Evolutionary conservation across 2,888 invertebrate species (phyloP).

Genomic region (Calameuta idolon): DNA sequence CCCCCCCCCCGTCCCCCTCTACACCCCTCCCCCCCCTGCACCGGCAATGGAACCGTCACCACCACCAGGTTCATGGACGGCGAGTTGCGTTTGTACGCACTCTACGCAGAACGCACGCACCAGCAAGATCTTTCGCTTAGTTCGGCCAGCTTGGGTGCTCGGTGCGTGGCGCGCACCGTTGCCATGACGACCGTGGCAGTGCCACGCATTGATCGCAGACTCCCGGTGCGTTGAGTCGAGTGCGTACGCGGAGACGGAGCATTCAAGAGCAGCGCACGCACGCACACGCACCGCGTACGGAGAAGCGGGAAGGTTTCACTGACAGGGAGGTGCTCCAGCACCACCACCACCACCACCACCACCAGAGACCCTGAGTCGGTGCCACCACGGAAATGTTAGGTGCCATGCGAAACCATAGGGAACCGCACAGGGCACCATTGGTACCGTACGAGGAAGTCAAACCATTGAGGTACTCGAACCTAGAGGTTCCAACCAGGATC

Average conservation of each 20-base stretch:
- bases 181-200: conserved; percentile 63
- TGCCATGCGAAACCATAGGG: neutral
- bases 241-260: conserved; percentile 45
- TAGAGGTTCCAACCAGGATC: neutral
- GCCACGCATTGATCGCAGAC: conserved; percentile 67
- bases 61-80: neutral
- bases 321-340: neutral
- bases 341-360: no score
- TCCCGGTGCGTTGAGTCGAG: conserved; percentile 62
- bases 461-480: neutral
- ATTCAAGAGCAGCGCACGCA: conserved; percentile 5
- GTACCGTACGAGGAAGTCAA: neutral
- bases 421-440: neutral
- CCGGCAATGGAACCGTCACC: neutral
- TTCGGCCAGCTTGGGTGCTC: conserved; percentile 34
- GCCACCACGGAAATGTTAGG: neutral
- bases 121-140: neutral
- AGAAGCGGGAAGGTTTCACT: neutral
- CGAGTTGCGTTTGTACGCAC: conserved; percentile 1
- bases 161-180: conserved; percentile 58
- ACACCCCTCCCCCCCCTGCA: neutral
- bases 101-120: neutral
- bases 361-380: no score
- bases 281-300: conserved; percentile 17
- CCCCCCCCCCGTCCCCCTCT: neutral